These are phyloP conservation scores for Porites lobata DNA, from an alignment of 92 coral and sea anemone genomes.

Conservation along the genomic window DNA sequence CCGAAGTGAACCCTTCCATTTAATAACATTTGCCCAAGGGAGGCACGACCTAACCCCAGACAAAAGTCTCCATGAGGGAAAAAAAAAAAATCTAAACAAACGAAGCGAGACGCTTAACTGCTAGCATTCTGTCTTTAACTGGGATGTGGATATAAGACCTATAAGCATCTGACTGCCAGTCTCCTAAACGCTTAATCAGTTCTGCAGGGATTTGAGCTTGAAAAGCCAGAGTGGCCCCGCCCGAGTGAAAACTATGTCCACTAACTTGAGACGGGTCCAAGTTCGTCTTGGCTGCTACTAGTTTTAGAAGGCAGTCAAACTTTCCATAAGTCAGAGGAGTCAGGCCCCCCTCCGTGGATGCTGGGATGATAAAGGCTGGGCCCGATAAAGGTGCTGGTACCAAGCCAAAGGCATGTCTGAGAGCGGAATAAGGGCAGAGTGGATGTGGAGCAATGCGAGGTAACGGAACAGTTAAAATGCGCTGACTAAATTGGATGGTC, in stretches of 20 bases:
- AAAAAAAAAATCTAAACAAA: constrained; percentile 1
- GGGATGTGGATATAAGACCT: constrained; percentile 40
- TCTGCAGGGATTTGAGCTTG: constrained; percentile 44
- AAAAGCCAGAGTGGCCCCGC: constrained; percentile 46
- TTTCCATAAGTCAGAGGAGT: too few species aligned
- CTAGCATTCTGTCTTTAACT: constrained; percentile 36
- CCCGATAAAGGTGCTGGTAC: too few species aligned
- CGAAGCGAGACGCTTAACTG: constrained; percentile 13
- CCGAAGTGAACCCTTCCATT: not conserved
- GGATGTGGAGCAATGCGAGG: too few species aligned
- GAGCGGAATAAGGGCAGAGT: too few species aligned
- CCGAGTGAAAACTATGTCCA: constrained; percentile 36
- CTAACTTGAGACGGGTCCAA: constrained; percentile 34
- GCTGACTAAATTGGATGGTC: too few species aligned
- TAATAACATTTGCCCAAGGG: constrained; percentile 25
- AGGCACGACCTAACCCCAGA: constrained; percentile 11
- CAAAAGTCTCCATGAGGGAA: not conserved
- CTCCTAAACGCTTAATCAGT: constrained; percentile 32
- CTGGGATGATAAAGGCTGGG: too few species aligned
- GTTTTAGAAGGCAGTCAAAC: too few species aligned
- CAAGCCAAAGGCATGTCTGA: too few species aligned
- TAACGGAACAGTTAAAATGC: not conserved
- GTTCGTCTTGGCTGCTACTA: not conserved
- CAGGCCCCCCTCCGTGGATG: too few species aligned
- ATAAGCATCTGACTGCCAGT: constrained; percentile 34